Base-by-base conservation (phyloP, 2,888 invertebrate genomes). In the Pristionchus maxplancki region DNA sequence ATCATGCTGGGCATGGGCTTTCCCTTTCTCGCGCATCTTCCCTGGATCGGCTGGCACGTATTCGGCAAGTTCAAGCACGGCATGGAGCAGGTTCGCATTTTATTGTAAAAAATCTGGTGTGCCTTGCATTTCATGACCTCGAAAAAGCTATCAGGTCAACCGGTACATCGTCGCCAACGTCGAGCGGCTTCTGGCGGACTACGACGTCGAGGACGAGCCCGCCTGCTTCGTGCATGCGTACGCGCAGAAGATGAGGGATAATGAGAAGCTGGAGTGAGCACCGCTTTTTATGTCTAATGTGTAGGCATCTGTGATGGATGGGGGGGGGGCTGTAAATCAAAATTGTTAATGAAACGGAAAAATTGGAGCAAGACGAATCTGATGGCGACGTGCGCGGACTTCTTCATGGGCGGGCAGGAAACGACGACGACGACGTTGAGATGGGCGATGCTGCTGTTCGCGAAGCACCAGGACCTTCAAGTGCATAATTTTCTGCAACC, bases 371-470 rank as follows among this genome's bases (percentile, higher is more conserved):
- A 74, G 40, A 40, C 20, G 24, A 74, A 74, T 40, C 40, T 74
- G 71, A 40, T 40, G 34, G 71, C 71, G 40, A 74, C 71, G 20
- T 74, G 71, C 24, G 71, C 71, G 20, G 71, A 74, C 28, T 74
- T 74, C 40, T 74, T 74, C 71, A 74, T 74, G 71, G 71, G 37
- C 40, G 71, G 71, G 0, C 71, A 74, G 40, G 71, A 74, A 74
- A 74, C 71, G 40, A 74, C 71, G 34, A 40, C 71, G 71, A 74
- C 71, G 24, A 74, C 71, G 34, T 15, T 67, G 34, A 34, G 67
- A 67, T 67, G 67, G 67, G 34, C 67, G 6, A 67, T 67, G 67
- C 71, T 74, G 5, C 2, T 74, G 8, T 40, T 74, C 71, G 71
- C 71, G 3, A 74, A 74, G 9, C 0, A 74, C 6, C 71, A 37